A percentile compares a stretch with the other conserved stretches of the same genome.
Conservation (phyloP, 2,113 vertebrate species). For the Tupaia tana region DNA sequence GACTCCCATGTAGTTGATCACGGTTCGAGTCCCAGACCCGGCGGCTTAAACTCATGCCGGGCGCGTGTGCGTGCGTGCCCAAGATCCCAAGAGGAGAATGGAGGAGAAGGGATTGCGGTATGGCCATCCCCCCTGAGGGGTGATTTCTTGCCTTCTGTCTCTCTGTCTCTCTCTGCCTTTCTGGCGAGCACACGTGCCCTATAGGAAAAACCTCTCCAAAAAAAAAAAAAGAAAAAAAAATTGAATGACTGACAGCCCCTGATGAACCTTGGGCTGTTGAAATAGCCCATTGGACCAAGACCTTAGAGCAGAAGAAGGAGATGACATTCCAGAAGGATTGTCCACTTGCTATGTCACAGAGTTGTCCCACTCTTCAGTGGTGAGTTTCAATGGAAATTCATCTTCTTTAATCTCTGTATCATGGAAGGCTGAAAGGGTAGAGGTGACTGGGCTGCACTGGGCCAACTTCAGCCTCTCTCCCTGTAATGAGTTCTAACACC, state of each 20-base stretch:
- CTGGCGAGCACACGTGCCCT: too few relatives aligned
- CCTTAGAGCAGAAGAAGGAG: background rate
- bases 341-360: background rate
- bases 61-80: too few relatives aligned
- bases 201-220: too few relatives aligned
- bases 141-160: too few relatives aligned
- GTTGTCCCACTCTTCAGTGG: background rate
- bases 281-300: background rate
- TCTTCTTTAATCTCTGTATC: conserved; percentile 27
- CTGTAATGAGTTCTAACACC: background rate
- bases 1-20: too few relatives aligned
- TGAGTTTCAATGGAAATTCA: background rate
- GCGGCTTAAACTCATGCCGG: too few relatives aligned
- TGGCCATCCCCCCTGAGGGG: too few relatives aligned
- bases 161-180: too few relatives aligned
- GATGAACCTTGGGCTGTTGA: background rate
- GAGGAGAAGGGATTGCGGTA: too few relatives aligned
- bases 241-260: conserved; percentile 9
- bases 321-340: background rate
- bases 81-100: too few relatives aligned
- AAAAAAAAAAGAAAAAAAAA: background rate
- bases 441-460: background rate
- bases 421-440: background rate
- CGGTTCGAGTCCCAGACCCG: too few relatives aligned
- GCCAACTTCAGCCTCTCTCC: background rate